Base-by-base conservation (phyloP, 2,797 vertebrate genomes). In the Nasua narica region DNA sequence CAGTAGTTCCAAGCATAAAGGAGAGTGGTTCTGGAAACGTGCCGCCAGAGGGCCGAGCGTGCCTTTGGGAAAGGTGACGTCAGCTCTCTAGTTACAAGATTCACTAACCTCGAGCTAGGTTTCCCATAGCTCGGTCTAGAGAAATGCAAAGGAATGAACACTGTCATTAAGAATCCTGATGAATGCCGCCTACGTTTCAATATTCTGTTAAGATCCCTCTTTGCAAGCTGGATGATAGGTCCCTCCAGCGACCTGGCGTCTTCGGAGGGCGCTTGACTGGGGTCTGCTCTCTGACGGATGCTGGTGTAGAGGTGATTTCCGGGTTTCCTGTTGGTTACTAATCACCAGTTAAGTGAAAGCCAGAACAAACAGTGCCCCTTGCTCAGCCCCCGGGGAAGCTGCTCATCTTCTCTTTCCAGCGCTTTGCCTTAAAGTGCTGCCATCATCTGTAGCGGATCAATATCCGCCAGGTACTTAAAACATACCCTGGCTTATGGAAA, bases 401-500 rank as follows among this genome's bases (percentile, higher is more conserved):
- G 11, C 88, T 50, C 23, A 2, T 90, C 84, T 87, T 69, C 82
- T 87, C 91, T 77, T 91, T 83, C 9, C 27, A 60, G 54, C 96
- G 35, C 48, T 67, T 58, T 60, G 84, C 16, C 48, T 12, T 4
- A 32, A 56, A 82, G 77, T 65, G 37, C 87, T 13, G 3, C 35
- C 13, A 1, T 72, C 62, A 16, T 83, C 56, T 87, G 0, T 19
- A 29, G 50, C 89, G 69, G 88, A 87, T 96, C 87, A 50, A 12
- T 95, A 43, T 21, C 32, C 21, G 23, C 56, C 60, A 23, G 88
- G 67, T 90, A 29, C 78, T 97, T 93, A 92, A 56, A 79, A 91
- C 50, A 54, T 50, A 23, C 40, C 83, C 82, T 40, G 46, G 37
- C 81, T 81, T 82, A 29, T 81, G 90, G 74, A 74, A 65, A n/a